Conservation (phyloP, 2,797 vertebrate species). For the Pangasius krempfi region DNA sequence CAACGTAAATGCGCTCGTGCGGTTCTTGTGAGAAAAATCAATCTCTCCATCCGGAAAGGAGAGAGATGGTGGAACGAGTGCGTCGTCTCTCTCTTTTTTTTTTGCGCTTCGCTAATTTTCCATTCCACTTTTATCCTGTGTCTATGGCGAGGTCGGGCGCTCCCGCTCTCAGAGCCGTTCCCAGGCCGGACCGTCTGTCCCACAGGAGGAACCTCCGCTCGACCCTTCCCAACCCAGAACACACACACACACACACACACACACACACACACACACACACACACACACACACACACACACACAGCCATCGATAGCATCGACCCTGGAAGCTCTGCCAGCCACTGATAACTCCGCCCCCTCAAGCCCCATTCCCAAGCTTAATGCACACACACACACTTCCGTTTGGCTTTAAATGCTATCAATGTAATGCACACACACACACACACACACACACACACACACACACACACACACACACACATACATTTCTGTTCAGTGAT, state of each 20-base stretch:
- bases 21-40: constrained; percentile 75
- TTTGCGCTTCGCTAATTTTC: constrained; percentile 69
- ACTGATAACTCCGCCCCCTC: constrained; percentile 46
- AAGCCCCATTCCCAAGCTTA: constrained; percentile 63
- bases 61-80: constrained; percentile 48
- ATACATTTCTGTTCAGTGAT: not conserved
- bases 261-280: constrained; percentile 65
- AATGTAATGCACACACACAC: constrained; percentile 4
- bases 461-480: constrained; percentile 28
- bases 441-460: constrained; percentile 18
- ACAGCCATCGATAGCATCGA: constrained; percentile 72
- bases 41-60: constrained; percentile 59
- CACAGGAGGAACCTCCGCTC: constrained; percentile 59
- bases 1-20: constrained; percentile 44
- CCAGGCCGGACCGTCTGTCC: constrained; percentile 72
- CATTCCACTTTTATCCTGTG: constrained; percentile 76
- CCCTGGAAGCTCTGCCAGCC: constrained; percentile 62
- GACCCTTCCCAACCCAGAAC: constrained; percentile 68
- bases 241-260: constrained; percentile 54
- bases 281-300: constrained; percentile 65
- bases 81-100: constrained; percentile 31
- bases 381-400: constrained; percentile 1
- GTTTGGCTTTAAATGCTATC: not conserved
- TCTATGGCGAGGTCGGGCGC: constrained; percentile 58
- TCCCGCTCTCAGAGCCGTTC: constrained; percentile 66